Base-by-base conservation (phyloP, 2,113 vertebrate species). In the Steatornis caripensis region DNA sequence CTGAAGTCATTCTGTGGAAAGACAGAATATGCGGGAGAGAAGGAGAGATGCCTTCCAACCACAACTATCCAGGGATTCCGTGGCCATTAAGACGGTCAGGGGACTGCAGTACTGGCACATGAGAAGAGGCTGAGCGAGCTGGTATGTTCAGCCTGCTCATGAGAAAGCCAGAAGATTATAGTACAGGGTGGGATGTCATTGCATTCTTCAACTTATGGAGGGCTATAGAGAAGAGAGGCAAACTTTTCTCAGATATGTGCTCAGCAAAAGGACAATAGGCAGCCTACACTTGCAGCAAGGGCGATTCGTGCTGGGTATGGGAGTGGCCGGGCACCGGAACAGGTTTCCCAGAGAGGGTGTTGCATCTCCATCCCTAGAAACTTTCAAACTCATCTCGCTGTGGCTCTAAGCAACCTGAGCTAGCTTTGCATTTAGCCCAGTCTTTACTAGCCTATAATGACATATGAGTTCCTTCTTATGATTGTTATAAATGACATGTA, bases 131-230 rank as follows among this genome's bases (percentile, higher is more conserved):
- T 2, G 6, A n/a, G n/a, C 5, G 49, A 68, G 78, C 20, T 81
- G 68, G 11, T 15, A 4, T 6, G n/a, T 61, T 46, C 46, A 68
- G n/a, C 46, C 30, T 10, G 4, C 34, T 58, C 68, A 60, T 34
- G 17, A 60, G 75, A 26, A 39, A 39, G 20, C 1, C 2, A 12
- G 17, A 6, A 69, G 30, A 26, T 48, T 29, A 1, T 1, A 22
- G 29, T 9, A 6, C 12, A 29, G 32, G 24, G 3, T 46, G 57
- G 41, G 24, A 46, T 24, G 34, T 37, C 41, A 16, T 19, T 13
- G 7, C 3, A 1, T 61, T 23, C 41, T 43, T 45, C 1, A 1
- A 0, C 32, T 21, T 10, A 2, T 0, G n/a, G 17, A 45, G 71
- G 11, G 10, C 76, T 55, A 9, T 3, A 30, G 46, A 41, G 89